These are phyloP conservation scores for Myotis yumanensis DNA, from an alignment of 2,113 vertebrate species.

Conservation along the genomic window DNA sequence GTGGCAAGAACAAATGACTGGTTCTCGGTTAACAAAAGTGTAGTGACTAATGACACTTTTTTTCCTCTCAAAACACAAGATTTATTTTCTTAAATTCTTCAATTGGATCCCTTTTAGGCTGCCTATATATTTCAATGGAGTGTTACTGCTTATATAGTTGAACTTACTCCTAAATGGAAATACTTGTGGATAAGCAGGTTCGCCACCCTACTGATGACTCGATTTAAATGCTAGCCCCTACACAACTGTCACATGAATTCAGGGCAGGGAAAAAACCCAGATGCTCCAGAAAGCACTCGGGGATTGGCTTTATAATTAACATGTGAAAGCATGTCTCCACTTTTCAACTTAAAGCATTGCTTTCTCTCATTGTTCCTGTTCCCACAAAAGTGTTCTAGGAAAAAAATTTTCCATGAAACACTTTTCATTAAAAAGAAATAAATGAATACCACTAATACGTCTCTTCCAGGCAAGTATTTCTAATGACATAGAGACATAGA, in stretches of 20 bases:
- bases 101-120: background rate
- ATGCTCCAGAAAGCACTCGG: background rate
- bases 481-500: background rate
- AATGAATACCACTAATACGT: background rate
- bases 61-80: background rate
- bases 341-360: background rate
- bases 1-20: background rate
- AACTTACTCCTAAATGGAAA: background rate
- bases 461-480: background rate
- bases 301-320: background rate
- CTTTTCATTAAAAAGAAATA: background rate
- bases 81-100: slow-evolving; percentile 36
- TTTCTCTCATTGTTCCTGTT: background rate
- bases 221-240: slow-evolving; percentile 23
- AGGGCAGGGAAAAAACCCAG: background rate
- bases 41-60: background rate
- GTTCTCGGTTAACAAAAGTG: background rate
- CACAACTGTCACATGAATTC: background rate
- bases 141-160: background rate
- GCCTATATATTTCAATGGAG: background rate
- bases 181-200: background rate
- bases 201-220: slow-evolving; percentile 40
- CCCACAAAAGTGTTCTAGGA: background rate
- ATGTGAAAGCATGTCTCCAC: background rate
- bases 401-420: slow-evolving; percentile 24